Percentiles rank a stretch among this genome's conserved stretches.
Conservation (phyloP, 2,888 invertebrate genomes). For the Zonitis immaculata region DNA sequence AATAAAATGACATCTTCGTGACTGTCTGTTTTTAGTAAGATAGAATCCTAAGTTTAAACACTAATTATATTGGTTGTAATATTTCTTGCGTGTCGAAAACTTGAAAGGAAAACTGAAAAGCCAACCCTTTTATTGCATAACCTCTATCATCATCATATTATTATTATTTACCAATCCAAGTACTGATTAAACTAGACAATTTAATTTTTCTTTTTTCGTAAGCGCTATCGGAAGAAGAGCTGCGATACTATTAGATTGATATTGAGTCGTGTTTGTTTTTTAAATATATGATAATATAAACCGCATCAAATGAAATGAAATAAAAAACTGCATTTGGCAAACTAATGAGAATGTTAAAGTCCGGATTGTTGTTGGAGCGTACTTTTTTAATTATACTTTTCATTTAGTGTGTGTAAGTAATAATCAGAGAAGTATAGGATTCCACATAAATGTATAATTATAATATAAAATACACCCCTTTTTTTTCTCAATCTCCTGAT, state of each 20-base stretch:
- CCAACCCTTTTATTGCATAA: background rate
- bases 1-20: background rate
- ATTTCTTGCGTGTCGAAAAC: too few species aligned
- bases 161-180: background rate
- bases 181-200: background rate
- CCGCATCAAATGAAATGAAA: constrained; percentile 5
- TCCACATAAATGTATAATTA: background rate
- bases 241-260: too few species aligned
- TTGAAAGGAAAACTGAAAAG: background rate
- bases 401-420: constrained; percentile 5
- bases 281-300: background rate
- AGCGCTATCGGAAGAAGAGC: too few species aligned
- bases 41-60: too few species aligned
- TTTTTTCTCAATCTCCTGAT: background rate
- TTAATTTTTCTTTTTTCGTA: background rate
- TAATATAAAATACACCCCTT: background rate
- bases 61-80: too few species aligned
- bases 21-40: background rate
- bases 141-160: background rate
- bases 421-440: background rate
- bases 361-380: background rate
- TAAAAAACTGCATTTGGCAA: constrained; percentile 7
- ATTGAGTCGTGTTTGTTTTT: too few species aligned
- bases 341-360: constrained; percentile 5
- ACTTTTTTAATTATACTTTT: constrained; percentile 7